These are phyloP conservation scores for Noctuana brunneofusca DNA, from an alignment of 2,888 invertebrate genomes.

Conservation along the genomic window DNA sequence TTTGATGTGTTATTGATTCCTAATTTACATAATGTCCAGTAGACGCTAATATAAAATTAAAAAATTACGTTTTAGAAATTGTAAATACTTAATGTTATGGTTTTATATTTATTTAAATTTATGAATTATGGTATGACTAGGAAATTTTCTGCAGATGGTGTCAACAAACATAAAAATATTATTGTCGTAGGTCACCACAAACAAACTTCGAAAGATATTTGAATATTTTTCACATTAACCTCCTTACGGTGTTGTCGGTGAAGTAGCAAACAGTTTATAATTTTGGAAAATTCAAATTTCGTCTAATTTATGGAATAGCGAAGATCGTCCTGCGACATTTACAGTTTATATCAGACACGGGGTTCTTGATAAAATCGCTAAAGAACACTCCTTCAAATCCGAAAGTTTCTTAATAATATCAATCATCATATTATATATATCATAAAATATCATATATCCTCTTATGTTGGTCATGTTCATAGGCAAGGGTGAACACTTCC, in stretches of 20 bases:
- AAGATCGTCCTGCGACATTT: not conserved
- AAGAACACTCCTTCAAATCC: no score
- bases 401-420: no score
- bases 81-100: not conserved
- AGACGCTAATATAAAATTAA: not conserved
- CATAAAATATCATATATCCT: no score
- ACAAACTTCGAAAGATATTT: not conserved
- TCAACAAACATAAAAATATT: constrained; percentile 1
- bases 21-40: not conserved
- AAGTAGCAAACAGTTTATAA: no score
- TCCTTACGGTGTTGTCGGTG: not conserved
- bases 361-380: no score
- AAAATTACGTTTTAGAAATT: not conserved
- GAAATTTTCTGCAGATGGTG: constrained; percentile 1
- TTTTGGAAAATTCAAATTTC: not conserved
- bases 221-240: not conserved
- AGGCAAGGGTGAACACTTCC: no score
- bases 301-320: not conserved
- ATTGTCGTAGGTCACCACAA: not conserved
- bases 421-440: no score
- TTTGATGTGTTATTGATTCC: not conserved
- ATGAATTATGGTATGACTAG: not conserved
- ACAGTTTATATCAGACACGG: not conserved
- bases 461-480: no score
- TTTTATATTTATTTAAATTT: not conserved